These are phyloP conservation scores for Geococcyx californianus DNA, from an alignment of 2,113 vertebrate genomes.

Conservation along the genomic window DNA sequence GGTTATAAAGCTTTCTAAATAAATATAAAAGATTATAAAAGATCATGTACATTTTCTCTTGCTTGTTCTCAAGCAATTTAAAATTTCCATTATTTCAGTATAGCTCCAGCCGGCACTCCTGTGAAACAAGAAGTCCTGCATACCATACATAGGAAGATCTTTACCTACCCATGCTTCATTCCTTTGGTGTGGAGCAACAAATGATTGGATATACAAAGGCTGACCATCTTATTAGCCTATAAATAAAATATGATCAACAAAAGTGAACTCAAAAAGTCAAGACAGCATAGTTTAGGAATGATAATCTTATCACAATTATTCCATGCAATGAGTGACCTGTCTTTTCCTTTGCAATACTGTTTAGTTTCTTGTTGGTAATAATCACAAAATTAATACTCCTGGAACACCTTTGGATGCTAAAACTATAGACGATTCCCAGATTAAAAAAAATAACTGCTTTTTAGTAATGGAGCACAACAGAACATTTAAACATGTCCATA, in stretches of 20 bases:
- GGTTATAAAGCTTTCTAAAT: slow-evolving; percentile 6
- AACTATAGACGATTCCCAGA: background rate
- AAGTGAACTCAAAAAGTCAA: background rate
- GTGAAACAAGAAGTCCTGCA: background rate
- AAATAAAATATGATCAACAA: background rate
- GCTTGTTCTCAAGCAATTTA: background rate
- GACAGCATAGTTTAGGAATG: background rate
- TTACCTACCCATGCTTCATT: background rate
- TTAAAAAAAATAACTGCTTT: background rate
- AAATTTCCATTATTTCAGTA: background rate
- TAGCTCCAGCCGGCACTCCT: background rate
- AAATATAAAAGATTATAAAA: background rate
- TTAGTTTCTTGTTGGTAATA: background rate
- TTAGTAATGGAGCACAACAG: background rate
- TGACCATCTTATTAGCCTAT: background rate
- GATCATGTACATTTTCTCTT: background rate
- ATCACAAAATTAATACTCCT: background rate
- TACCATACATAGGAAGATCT: background rate
- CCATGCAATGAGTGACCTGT: background rate
- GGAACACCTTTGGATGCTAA: background rate
- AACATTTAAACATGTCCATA: background rate
- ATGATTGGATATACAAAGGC: background rate
- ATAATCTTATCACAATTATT: background rate
- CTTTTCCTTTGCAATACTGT: background rate
- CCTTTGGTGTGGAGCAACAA: background rate